Base-by-base conservation (phyloP, 2,797 vertebrate species). In the Enteromius thamalakanensis region DNA sequence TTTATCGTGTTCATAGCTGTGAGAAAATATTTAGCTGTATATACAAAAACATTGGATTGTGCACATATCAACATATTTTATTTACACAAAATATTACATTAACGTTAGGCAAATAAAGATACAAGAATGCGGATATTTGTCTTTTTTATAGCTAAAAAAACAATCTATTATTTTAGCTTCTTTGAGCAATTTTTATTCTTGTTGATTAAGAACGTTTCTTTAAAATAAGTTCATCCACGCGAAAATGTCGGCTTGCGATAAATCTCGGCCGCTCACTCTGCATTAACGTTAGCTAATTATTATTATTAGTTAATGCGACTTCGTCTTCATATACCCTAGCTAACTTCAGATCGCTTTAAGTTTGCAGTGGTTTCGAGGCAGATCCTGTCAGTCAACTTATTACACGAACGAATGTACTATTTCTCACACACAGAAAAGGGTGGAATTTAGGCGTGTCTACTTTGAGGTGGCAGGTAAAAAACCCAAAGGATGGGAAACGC, bases 401-500 rank as follows among this genome's bases (percentile, higher is more conserved):
- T 23, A 14, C 49, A 17, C 19, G 42, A 55, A 19, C 7, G 5
- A 40, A 12, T 12, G 23, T 62, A 21, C 51, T 45, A 3, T 76
- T 47, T 60, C 51, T 45, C 75, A 70, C 8, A 26, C 17, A 34
- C 2, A 51, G 67, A 70, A 47, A 69, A 76, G 74, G 81, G 81
- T 23, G 75, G 75, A 83, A 62, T 70, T 83, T 83, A 83, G 82
- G 82, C 82, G 82, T 83, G 82, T 85, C 91, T 83, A 74, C 70
- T 32, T 83, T 15, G 75, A 74, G 53, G 76, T 6, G 9, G 78
- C 87, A 2, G 60, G 1, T 82, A 84, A 67, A 72, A 76, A 79
- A 26, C 51, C 19, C 21, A 76, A 49, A 79, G 88, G 34, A 71
- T 83, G 82, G 68, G 60, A 47, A 85, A 72, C 88, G 81, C 58